Percentiles rank a stretch among this genome's conserved stretches.
Conservation (phyloP, 30 jellyfish, hydroid and myxozoan genomes). For the Hydractinia symbiolongicarpus region DNA sequence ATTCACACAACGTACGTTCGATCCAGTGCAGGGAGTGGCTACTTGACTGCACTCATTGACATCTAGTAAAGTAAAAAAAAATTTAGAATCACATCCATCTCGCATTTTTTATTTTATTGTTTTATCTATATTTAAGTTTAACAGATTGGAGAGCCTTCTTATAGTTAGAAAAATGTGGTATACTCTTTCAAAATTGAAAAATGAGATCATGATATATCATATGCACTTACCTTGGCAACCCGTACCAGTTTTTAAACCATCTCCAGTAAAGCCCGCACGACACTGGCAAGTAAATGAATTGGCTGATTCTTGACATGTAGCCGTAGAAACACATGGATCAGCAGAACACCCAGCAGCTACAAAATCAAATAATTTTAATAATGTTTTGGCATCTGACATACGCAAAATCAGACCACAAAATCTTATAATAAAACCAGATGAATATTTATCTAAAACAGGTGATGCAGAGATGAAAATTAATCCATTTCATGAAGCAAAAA, state of each 20-base stretch:
- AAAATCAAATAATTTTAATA: not conserved
- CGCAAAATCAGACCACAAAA: not conserved
- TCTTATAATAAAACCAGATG: not conserved
- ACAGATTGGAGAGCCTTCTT: not conserved
- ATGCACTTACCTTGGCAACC: constrained; percentile 5
- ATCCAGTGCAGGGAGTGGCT: constrained; percentile 14
- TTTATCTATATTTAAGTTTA: too few relatives aligned
- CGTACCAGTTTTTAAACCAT: not conserved
- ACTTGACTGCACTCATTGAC: not conserved
- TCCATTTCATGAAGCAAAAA: too few relatives aligned
- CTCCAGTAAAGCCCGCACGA: not conserved
- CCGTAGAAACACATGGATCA: constrained; percentile 7
- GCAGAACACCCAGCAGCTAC: not conserved
- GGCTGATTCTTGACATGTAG: not conserved
- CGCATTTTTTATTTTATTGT: too few relatives aligned
- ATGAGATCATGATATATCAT: not conserved
- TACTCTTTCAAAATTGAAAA: not conserved
- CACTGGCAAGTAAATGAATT: not conserved
- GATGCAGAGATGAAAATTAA: not conserved
- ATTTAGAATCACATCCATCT: not conserved
- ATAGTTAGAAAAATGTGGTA: not conserved
- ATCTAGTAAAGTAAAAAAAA: not conserved
- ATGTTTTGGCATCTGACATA: not conserved
- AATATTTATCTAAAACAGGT: not conserved
- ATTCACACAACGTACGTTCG: not conserved